A percentile compares a stretch with the other conserved stretches of the same genome.
Conservation (phyloP, 1,140 invertebrate species). For the Matsumurasca onukii region DNA sequence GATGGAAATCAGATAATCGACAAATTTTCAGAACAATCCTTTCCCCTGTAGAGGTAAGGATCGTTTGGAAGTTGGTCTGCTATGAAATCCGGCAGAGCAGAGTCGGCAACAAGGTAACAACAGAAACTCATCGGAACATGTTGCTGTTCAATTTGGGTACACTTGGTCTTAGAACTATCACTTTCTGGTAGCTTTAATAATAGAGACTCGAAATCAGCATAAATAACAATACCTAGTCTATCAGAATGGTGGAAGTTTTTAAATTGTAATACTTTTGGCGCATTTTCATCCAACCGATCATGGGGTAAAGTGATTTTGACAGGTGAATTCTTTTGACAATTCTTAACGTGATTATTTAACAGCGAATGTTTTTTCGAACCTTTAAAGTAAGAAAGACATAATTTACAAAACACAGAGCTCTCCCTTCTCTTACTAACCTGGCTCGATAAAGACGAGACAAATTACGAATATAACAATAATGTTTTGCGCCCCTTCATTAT, state of each 20-base stretch:
- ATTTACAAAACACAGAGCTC: background rate
- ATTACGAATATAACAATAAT: slow-evolving; percentile 18
- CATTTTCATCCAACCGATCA: background rate
- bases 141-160: background rate
- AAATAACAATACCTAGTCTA: slow-evolving; percentile 4
- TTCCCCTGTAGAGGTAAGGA: background rate
- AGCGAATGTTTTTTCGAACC: background rate
- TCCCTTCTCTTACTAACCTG: background rate
- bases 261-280: slow-evolving; percentile 20
- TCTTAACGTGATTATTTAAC: background rate
- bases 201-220: slow-evolving; percentile 23
- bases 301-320: slow-evolving; percentile 3
- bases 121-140: slow-evolving; percentile 2
- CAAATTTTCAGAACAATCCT: background rate
- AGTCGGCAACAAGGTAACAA: background rate
- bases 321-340: background rate
- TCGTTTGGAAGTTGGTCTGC: background rate
- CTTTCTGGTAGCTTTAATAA: too few species aligned
- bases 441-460: background rate
- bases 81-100: background rate
- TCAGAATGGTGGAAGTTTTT: background rate
- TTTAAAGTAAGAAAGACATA: background rate
- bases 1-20: background rate
- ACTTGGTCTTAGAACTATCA: background rate
- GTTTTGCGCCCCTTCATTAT: background rate